Evolutionary conservation across 2,797 vertebrate genomes (phyloP).

Genomic region (Prunella strophiata): DNA sequence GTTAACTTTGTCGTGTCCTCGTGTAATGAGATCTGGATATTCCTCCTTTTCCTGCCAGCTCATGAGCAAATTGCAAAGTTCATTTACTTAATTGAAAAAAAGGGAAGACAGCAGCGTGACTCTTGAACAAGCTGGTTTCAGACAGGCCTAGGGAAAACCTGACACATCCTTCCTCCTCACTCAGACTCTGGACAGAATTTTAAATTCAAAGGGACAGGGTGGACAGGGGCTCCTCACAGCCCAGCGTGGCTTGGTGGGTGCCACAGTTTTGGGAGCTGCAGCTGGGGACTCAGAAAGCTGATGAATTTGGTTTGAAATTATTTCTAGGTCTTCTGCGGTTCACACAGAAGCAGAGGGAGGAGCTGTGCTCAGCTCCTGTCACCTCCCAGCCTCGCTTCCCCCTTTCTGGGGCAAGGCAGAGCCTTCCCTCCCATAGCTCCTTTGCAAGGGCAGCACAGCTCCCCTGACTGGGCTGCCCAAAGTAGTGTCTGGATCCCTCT

Average conservation of each 20-base stretch:
- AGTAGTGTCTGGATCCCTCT: neutral
- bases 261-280: neutral
- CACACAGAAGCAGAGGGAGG: neutral
- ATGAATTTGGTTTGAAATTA: neutral
- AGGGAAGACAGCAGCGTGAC: neutral
- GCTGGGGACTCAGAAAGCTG: neutral
- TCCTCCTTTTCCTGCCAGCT: neutral
- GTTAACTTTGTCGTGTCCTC: neutral
- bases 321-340: neutral
- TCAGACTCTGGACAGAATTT: neutral
- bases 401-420: neutral
- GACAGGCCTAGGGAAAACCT: neutral
- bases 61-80: neutral
- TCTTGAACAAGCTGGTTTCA: neutral
- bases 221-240: neutral
- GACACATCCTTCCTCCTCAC: neutral
- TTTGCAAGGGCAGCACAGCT: neutral
- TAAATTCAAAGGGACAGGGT: neutral
- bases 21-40: neutral
- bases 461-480: neutral
- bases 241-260: rapidly evolving
- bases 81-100: neutral
- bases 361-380: neutral
- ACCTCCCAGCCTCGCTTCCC: neutral
- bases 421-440: neutral